Base-by-base conservation (phyloP, 2,113 vertebrate genomes). In the Microtus montanus region DNA sequence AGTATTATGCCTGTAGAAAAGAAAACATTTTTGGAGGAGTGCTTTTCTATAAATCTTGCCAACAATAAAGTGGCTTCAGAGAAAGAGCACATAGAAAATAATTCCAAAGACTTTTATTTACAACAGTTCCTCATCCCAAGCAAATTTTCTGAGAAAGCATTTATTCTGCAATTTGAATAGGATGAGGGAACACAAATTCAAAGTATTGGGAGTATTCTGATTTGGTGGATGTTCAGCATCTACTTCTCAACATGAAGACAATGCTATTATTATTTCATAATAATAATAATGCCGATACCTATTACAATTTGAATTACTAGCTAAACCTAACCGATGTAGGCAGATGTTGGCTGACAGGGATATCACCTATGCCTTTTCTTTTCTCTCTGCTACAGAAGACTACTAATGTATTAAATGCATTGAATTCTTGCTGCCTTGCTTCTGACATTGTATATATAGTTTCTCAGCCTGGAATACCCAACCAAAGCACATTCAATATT, bases 1-100 rank as follows among this genome's bases (percentile, higher is more conserved):
- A 97, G 94, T 97, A 98, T 98, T 98, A 98, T 98, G 98, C 98
- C 98, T 98, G 96, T 97, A 98, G 98, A 98, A 98, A 98, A 98
- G 98, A 98, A 98, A 98, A 97, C 96, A 96, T 98, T 97, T 98
- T 97, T 97, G 92, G 97, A 98, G 93, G 84, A 94, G 94, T 94
- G 93, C 70, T 96, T 98, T 98, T 97, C 97, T 98, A 87, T 92
- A 96, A 98, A 97, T 94, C 83, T 96, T 98, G 98, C 98, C 98
- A 98, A 98, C 97, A 98, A 97, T 98, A 97, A 98, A 98, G 97
- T 98, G 93, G 95, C 89, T 98, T 98, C 97, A 98, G 98, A 98
- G 96, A 93, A 97, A 97, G 98, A 98, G 92, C 92, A 96, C 95
- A 96, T 63, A 95, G 96, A 30, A 66, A 94, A 30, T n/a, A 94